Conservation (phyloP, 2,113 vertebrate genomes). For the Phyllostomus hastatus region DNA sequence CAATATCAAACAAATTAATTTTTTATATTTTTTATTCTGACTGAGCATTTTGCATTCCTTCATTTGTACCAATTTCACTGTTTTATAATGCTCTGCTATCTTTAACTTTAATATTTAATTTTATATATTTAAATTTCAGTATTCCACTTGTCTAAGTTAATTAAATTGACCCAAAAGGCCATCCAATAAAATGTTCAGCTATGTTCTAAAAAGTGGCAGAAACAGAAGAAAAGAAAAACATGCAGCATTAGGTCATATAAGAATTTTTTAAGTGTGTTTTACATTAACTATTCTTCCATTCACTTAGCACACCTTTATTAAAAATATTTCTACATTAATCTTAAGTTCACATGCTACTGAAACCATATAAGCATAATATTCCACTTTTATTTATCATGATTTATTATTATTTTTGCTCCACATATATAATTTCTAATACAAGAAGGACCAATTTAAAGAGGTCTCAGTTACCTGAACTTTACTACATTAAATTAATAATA, state of each 20-base stretch:
- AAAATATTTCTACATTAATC: slow-evolving; percentile 1
- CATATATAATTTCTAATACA: neutral
- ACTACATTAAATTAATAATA: neutral
- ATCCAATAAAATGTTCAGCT: neutral
- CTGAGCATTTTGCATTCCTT: neutral
- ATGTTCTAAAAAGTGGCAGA: neutral
- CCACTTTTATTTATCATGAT: neutral
- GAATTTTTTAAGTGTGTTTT: slow-evolving; percentile 5
- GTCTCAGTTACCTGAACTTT: neutral
- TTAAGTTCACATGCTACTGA: neutral
- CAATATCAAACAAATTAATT: neutral
- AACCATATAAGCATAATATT: neutral
- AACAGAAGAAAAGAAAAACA: neutral
- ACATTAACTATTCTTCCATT: neutral
- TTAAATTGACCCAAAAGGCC: neutral
- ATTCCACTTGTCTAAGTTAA: neutral
- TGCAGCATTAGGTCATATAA: neutral
- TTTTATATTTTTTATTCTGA: neutral
- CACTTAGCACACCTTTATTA: slow-evolving; percentile 1
- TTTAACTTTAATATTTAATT: slow-evolving; percentile 10
- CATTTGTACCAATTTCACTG: neutral
- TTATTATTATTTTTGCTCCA: neutral
- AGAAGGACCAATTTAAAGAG: neutral
- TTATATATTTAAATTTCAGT: slow-evolving; percentile 5
- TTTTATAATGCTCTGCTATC: neutral